A percentile compares a stretch with the other conserved stretches of the same genome.
Evolutionary conservation across 2,113 vertebrate genomes (phyloP).

Genomic region (Takifugu bimaculatus): DNA sequence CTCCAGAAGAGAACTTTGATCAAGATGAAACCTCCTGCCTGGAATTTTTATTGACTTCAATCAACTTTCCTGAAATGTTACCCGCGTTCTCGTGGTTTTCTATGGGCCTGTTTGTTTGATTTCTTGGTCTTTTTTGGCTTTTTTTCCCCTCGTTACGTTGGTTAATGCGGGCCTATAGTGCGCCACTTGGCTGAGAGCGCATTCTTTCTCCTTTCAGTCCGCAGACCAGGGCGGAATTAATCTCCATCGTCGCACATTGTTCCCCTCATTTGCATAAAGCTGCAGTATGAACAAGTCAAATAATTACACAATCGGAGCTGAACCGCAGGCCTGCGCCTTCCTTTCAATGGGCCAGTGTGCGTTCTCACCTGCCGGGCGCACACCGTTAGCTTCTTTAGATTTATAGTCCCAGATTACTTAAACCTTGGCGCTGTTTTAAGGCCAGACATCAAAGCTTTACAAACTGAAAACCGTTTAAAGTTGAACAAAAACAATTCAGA

Average conservation of each 20-base stretch:
- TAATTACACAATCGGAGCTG: conserved; percentile 81
- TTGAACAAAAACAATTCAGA: background rate
- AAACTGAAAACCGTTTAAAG: background rate
- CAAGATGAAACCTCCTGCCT: too few species aligned
- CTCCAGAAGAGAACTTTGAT: too few species aligned
- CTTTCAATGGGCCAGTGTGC: conserved; percentile 54
- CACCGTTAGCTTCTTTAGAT: conserved; percentile 52
- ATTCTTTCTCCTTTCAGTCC: conserved; percentile 74
- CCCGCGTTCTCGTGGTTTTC: conserved; percentile 7
- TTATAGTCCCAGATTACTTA: background rate
- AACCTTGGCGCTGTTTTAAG: background rate
- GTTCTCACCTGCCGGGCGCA: conserved; percentile 61
- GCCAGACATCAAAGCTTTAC: background rate
- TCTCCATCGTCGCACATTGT: conserved; percentile 82
- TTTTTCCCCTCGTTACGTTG: conserved; percentile 21
- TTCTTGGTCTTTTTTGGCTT: conserved; percentile 4
- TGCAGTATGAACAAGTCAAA: conserved; percentile 88
- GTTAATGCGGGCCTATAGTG: conserved; percentile 50
- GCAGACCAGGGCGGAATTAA: conserved; percentile 79
- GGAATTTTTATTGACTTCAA: too few species aligned
- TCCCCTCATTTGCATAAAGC: conserved; percentile 92
- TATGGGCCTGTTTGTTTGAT: conserved; percentile 10
- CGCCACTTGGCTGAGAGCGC: conserved; percentile 75
- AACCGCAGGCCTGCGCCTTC: conserved; percentile 67
- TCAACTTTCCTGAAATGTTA: too few species aligned